Evolutionary conservation across 2,113 vertebrate species (phyloP).

Genomic region (Thalassoma bifasciatum): DNA sequence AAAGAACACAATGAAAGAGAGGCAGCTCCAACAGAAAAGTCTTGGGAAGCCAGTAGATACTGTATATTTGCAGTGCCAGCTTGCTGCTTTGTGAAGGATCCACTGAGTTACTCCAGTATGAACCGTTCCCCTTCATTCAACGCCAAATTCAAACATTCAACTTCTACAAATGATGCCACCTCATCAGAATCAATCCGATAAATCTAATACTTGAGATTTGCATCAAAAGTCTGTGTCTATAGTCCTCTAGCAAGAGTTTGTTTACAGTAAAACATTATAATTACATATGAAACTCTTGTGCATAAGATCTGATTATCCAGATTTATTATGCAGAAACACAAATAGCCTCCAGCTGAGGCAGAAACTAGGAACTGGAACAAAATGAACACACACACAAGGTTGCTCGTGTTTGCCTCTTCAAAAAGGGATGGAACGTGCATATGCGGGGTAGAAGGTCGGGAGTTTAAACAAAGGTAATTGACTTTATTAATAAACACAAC

Average conservation of each 20-base stretch:
- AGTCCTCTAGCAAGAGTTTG: no score
- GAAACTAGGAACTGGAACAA: no score
- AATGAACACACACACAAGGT: not conserved
- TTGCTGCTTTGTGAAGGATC: not conserved
- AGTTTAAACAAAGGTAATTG: no score
- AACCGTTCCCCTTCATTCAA: conserved; percentile 31
- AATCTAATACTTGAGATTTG: not conserved
- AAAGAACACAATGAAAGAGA: not conserved
- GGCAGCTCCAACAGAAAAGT: not conserved
- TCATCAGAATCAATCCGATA: not conserved
- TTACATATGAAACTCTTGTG: no score
- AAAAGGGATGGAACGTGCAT: no score
- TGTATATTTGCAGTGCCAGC: not conserved
- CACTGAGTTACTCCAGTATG: not conserved
- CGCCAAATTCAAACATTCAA: conserved; percentile 16
- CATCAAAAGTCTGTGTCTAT: no score
- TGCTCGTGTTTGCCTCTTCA: no score
- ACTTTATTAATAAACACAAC: no score
- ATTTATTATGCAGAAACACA: no score
- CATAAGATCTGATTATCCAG: not conserved
- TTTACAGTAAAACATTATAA: no score
- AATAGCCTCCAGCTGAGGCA: not conserved
- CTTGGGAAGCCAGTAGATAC: not conserved
- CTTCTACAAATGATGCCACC: conserved; percentile 26
- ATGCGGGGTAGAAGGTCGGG: no score